These are phyloP conservation scores for Campylomormyrus numenius DNA, from an alignment of 2,113 vertebrate genomes.

Conservation along the genomic window DNA sequence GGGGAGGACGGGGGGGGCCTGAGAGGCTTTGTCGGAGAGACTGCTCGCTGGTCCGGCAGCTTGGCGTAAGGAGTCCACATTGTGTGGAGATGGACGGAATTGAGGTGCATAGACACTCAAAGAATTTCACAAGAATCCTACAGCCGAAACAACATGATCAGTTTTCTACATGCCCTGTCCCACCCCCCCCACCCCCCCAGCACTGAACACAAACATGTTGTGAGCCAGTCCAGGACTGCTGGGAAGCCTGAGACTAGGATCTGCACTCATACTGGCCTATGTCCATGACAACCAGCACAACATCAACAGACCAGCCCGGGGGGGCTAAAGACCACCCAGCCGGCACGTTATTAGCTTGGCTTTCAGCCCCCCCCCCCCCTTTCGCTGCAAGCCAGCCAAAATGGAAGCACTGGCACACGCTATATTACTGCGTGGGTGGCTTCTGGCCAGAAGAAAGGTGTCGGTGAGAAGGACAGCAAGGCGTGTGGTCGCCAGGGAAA, in stretches of 20 bases:
- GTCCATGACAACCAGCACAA: neutral
- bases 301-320: neutral
- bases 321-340: neutral
- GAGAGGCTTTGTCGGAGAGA: neutral
- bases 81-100: neutral
- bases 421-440: neutral
- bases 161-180: neutral
- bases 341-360: neutral
- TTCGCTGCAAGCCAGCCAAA: neutral
- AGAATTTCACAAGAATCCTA: neutral
- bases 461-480: neutral
- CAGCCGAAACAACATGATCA: neutral
- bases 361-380: neutral
- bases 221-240: neutral
- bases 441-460: neutral
- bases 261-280: neutral
- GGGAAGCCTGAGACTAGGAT: neutral
- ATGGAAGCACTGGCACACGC: neutral
- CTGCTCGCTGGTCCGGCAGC: neutral
- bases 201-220: neutral
- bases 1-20: neutral
- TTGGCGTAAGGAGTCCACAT: neutral
- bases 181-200: neutral
- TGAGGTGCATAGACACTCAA: neutral
- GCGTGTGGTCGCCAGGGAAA: neutral